These are phyloP conservation scores for Clupea harengus DNA, from an alignment of 2,113 vertebrate species.

Conservation along the genomic window DNA sequence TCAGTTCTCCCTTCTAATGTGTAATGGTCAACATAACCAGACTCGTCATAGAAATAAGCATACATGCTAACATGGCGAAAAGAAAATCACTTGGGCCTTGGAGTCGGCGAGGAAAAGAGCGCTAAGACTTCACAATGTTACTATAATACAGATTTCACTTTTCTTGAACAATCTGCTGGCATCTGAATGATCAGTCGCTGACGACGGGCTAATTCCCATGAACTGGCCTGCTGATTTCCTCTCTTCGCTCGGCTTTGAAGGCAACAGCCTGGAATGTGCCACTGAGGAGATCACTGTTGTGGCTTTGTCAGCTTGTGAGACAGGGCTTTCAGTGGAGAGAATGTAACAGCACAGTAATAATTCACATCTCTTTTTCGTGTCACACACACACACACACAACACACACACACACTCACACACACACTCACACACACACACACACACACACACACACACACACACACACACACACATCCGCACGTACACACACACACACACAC, in stretches of 20 bases:
- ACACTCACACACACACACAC: conserved; percentile 40
- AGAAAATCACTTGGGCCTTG: not conserved
- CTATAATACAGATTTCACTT: conserved; percentile 49
- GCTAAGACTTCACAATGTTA: not conserved
- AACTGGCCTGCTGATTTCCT: conserved; percentile 48
- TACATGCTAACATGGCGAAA: not conserved
- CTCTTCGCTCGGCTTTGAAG: conserved; percentile 38
- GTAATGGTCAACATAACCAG: not conserved
- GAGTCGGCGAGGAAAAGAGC: not conserved
- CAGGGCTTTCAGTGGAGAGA: conserved; percentile 44
- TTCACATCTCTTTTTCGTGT: conserved; percentile 34
- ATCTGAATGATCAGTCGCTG: conserved; percentile 42
- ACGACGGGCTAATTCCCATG: conserved; percentile 48
- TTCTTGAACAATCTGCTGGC: conserved; percentile 41
- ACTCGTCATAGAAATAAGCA: not conserved
- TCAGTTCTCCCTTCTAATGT: not conserved
- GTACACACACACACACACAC: not conserved
- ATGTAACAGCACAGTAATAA: conserved; percentile 41
- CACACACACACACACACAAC: conserved; percentile 58
- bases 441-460: conserved; percentile 43
- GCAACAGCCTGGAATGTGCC: conserved; percentile 38
- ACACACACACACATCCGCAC: conserved; percentile 52
- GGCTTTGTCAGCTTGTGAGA: conserved; percentile 38
- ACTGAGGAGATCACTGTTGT: conserved; percentile 40
- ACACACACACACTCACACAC: conserved; percentile 42